Evolutionary conservation across 2,888 invertebrate species (phyloP).

Genomic region (Brachylomia viminalis): DNA sequence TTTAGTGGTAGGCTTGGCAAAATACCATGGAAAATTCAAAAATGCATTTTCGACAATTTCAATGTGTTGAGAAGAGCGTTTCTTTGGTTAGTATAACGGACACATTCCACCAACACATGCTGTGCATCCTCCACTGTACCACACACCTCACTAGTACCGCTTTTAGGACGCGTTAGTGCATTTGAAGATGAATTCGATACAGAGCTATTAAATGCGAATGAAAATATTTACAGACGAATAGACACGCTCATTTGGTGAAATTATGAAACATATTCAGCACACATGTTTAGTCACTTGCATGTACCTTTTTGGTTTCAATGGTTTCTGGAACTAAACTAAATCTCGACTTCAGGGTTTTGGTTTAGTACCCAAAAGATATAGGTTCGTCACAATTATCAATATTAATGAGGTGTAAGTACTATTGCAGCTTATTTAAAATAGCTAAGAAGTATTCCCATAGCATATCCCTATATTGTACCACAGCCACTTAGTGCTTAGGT

Average conservation of each 20-base stretch:
- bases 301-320: not conserved
- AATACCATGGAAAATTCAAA: no score
- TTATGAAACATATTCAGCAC: not conserved
- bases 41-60: no score
- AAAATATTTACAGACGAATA: conserved; percentile 4
- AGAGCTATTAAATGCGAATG: not conserved
- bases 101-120: no score
- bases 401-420: not conserved
- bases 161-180: not conserved
- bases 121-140: no score
- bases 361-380: not conserved
- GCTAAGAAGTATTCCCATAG: conserved; percentile 37
- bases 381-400: not conserved
- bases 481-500: conserved; percentile 49
- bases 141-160: no score
- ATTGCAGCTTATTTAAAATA: conserved; percentile 46
- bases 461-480: conserved; percentile 45
- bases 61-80: no score
- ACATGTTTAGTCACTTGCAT: no score
- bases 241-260: not conserved
- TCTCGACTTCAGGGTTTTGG: not conserved
- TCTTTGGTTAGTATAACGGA: no score
- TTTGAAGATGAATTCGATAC: not conserved
- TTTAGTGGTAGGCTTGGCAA: no score
- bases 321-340: not conserved